phyloP scores from a whole-genome alignment of 30 jellyfish, hydroid and myxozoan species.

The Mastigias papua region DNA sequence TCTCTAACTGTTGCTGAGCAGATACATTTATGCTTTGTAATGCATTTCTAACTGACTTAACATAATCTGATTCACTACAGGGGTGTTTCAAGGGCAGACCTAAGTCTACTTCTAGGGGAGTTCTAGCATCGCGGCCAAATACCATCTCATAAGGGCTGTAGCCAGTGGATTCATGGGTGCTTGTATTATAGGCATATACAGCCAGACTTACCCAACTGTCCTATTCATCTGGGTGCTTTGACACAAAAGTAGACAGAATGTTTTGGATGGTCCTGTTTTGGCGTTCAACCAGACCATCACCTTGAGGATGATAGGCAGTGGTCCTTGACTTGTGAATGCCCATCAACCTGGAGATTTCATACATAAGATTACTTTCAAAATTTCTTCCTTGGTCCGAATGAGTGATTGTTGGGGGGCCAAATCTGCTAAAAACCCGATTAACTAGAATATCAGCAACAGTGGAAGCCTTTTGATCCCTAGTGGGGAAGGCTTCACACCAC shows the following conservation, averaged over 20 bases:
- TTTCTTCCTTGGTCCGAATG: constrained; percentile 52
- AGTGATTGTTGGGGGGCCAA: constrained; percentile 34
- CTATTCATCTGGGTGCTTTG: constrained; percentile 34
- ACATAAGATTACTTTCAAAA: constrained; percentile 21
- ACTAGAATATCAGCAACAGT: constrained; percentile 44
- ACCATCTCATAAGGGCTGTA: constrained; percentile 50
- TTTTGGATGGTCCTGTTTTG: constrained; percentile 6
- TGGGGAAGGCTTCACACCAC: constrained; percentile 53
- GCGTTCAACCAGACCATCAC: no score
- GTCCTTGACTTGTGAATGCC: no score
- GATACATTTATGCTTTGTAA: constrained; percentile 14
- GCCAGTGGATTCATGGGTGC: constrained; percentile 39
- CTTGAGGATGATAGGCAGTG: no score
- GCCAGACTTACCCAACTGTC: constrained; percentile 35
- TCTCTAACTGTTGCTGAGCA: constrained; percentile 33
- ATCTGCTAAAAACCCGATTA: constrained; percentile 20
- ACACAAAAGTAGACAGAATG: constrained; percentile 31
- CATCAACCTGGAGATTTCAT: constrained; percentile 4
- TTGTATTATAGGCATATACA: constrained; percentile 41
- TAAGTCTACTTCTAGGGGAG: constrained; percentile 33
- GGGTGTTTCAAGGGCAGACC: no score
- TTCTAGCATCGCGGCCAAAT: constrained; percentile 24
- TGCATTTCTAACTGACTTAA: constrained; percentile 25
- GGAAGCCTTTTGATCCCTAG: constrained; percentile 31
- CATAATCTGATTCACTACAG: constrained; percentile 19